Percentiles rank a stretch among this genome's conserved stretches.
phyloP scores from a whole-genome alignment of 2,113 vertebrate genomes.

The Anhinga anhinga region DNA sequence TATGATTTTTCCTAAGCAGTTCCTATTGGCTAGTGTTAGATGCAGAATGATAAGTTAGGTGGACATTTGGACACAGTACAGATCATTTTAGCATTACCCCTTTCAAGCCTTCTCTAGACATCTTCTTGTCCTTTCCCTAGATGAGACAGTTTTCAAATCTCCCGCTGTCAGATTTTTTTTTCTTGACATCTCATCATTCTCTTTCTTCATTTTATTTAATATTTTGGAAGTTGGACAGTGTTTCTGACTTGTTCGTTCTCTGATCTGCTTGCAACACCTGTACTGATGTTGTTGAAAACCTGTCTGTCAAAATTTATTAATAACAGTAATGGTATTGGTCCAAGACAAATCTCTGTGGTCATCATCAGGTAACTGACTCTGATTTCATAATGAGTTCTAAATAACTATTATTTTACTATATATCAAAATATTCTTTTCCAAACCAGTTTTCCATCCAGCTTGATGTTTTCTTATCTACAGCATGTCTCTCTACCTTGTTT shows the following conservation, averaged over 20 bases:
- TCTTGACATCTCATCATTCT: background rate
- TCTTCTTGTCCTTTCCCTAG: background rate
- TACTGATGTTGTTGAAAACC: background rate
- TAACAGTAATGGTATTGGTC: background rate
- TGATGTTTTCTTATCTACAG: background rate
- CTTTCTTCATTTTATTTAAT: background rate
- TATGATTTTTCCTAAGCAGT: background rate
- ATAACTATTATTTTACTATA: background rate
- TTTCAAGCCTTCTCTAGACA: background rate
- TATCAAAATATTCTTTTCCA: background rate
- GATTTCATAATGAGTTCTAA: background rate
- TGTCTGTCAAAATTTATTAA: background rate
- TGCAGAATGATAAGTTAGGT: background rate
- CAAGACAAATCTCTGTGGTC: background rate
- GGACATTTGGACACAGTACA: background rate
- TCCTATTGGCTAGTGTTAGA: background rate
- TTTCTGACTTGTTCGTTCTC: background rate
- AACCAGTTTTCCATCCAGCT: background rate
- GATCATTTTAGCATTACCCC: background rate
- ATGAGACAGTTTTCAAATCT: background rate
- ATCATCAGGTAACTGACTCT: background rate
- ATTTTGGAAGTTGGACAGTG: background rate
- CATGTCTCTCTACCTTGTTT: background rate
- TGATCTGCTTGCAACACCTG: background rate
- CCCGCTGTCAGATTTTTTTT: accelerated